Conservation (phyloP, 2,113 vertebrate species). For the Alaudala cheleensis region DNA sequence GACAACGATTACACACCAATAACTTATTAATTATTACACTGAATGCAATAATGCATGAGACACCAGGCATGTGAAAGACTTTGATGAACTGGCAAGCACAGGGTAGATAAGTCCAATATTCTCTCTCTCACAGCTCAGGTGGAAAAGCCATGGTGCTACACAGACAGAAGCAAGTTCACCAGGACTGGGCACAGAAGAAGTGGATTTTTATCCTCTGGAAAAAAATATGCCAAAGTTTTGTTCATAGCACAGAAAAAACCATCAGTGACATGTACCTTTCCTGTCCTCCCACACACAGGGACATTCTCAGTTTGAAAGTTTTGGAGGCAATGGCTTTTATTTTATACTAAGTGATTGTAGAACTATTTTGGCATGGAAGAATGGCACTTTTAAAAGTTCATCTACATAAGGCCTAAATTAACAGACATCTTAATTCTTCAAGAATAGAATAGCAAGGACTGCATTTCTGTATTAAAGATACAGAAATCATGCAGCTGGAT, state of each 20-base stretch:
- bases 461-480: background rate
- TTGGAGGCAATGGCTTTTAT: background rate
- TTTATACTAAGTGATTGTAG: background rate
- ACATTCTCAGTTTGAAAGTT: background rate
- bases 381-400: background rate
- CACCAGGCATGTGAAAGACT: background rate
- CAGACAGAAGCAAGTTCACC: background rate
- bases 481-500: background rate
- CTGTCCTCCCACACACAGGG: background rate
- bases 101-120: background rate
- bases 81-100: background rate
- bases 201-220: background rate
- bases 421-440: background rate
- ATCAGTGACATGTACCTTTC: background rate
- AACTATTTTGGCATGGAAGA: background rate
- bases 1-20: slow-evolving; percentile 16
- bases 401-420: background rate
- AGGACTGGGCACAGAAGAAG: background rate
- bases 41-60: background rate
- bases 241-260: background rate
- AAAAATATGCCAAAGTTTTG: background rate
- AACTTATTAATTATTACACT: background rate
- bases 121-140: background rate
- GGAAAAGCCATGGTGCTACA: background rate
- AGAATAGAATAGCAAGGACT: background rate